Base-by-base conservation (phyloP, 2,113 vertebrate species). In the Anoplopoma fimbria region DNA sequence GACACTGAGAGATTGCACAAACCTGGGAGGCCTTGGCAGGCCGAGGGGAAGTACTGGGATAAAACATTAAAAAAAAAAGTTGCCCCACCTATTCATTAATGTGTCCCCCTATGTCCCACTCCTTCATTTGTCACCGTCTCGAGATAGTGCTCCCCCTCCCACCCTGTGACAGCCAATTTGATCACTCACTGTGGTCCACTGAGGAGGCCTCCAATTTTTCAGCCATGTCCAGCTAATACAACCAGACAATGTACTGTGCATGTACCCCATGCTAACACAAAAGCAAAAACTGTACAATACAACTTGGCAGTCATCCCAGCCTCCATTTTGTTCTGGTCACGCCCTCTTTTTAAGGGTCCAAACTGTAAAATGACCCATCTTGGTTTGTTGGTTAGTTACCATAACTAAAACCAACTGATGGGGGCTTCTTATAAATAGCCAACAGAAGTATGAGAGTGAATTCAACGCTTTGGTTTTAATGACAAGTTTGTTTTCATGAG, bases 1-100 rank as follows among this genome's bases (percentile, higher is more conserved):
- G 97, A 99, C 98, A 99, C 96, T 98, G 96, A 99, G 97, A 96
- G 96, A 99, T 99, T 96, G 96, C 96, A 96, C 90, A 94, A 96
- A 97, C 95, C 96, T 96, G 96, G 97, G 96, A 97, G 97, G 97
- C 96, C 97, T 95, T 92, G 92, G 95, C 95, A 95, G 95, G 95
- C 95, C 94, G 95, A n/a, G 79, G 64, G 78, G 87, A 90, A 92
- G 94, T 89, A 93, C 93, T 91, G 92, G 89, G 93, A 2, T n/a
- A 10, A 12, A 77, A 93, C 9, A 9, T 21, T 49, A 2, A 95
- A 88, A 64, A 60, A 67, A 79, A 76, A 85, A 81, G 69, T 75
- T 67, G 93, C 94, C 94, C 94, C 88, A 83, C 94, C 91, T 95
- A 97, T 97, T 97, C 96, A 97, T 97, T 97, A 97, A 97, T 96